These are phyloP conservation scores for Ahaetulla prasina DNA, from an alignment of 2,113 vertebrate genomes.

Conservation along the genomic window DNA sequence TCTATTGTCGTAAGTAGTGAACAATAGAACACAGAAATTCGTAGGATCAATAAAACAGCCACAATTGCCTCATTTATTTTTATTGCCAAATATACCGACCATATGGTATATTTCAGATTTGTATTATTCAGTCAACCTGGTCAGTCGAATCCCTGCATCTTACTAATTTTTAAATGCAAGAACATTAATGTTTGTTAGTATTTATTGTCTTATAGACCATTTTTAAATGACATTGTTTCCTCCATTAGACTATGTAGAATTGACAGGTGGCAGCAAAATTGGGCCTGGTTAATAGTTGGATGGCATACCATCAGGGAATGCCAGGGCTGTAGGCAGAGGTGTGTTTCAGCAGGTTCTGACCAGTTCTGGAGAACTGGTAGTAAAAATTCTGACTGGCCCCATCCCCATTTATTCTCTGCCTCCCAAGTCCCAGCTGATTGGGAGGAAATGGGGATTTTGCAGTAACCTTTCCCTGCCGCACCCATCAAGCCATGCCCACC, in stretches of 20 bases:
- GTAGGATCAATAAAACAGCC: background rate
- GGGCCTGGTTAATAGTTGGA: background rate
- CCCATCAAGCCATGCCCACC: too few species aligned
- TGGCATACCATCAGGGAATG: background rate
- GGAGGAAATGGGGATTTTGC: too few species aligned
- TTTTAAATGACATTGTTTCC: background rate
- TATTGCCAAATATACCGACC: background rate
- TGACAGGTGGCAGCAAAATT: background rate
- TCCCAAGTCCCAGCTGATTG: too few species aligned
- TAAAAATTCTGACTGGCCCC: too few species aligned
- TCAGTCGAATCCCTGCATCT: background rate
- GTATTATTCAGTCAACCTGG: background rate
- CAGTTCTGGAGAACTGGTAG: too few species aligned
- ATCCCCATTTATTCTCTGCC: too few species aligned
- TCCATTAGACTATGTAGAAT: background rate
- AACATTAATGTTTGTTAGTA: background rate
- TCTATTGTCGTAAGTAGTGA: background rate
- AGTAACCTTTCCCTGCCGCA: too few species aligned
- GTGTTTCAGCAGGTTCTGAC: too few species aligned
- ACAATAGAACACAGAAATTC: background rate
- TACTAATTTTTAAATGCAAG: background rate
- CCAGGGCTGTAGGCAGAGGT: background rate
- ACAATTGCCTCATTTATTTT: background rate
- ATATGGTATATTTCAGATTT: background rate
- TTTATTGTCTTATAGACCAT: background rate